phyloP scores from a whole-genome alignment of 2,888 invertebrate species.

The Dynastes hyllus region DNA sequence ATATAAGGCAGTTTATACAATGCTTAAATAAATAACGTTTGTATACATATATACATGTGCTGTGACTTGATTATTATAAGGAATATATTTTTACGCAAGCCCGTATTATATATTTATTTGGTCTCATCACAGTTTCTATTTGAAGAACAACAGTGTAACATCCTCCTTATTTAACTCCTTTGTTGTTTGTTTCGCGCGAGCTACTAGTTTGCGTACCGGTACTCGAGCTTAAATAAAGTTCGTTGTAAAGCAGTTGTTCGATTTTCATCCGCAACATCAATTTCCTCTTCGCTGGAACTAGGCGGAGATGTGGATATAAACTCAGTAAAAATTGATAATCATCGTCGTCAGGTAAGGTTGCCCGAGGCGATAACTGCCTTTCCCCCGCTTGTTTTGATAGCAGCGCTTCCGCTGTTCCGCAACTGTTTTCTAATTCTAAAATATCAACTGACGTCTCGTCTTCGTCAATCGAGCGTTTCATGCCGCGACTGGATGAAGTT shows the following conservation, averaged over 20 bases:
- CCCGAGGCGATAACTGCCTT: slow-evolving; percentile 30
- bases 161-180: background rate
- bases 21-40: background rate
- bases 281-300: slow-evolving; percentile 57
- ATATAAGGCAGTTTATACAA: background rate
- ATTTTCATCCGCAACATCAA: slow-evolving; percentile 59
- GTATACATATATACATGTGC: background rate
- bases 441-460: slow-evolving; percentile 49
- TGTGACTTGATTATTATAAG: background rate
- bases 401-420: slow-evolving; percentile 9
- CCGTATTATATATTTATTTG: slow-evolving; percentile 9
- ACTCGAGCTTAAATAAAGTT: slow-evolving; percentile 53
- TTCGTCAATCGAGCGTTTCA: slow-evolving; percentile 50
- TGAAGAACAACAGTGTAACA: background rate
- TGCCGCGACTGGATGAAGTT: slow-evolving; percentile 41
- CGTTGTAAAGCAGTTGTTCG: slow-evolving; percentile 59
- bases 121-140: slow-evolving; percentile 22
- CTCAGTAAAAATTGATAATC: slow-evolving; percentile 60
- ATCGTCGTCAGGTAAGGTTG: slow-evolving; percentile 55
- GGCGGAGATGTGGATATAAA: slow-evolving; percentile 59
- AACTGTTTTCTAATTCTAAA: slow-evolving; percentile 51
- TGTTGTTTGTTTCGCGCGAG: slow-evolving; percentile 20
- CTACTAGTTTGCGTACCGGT: slow-evolving; percentile 26
- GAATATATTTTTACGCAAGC: too few species aligned
- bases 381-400: slow-evolving; percentile 34